Percentiles rank a stretch among this genome's conserved stretches.
Conservation (phyloP, 2,797 vertebrate genomes). For the Cirrhinus molitorella region DNA sequence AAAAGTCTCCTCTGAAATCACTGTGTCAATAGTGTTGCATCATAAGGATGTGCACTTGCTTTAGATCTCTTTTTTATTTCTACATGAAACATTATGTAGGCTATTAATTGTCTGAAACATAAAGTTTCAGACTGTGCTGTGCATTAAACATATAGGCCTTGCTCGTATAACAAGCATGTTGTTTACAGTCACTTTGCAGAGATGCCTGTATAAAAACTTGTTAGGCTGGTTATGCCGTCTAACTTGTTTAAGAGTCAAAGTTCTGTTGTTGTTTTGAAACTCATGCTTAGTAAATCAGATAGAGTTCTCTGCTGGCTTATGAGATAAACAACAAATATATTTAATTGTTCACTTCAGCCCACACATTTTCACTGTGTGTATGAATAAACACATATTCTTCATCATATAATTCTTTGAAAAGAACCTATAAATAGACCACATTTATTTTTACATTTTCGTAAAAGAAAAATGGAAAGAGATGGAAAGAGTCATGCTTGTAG, state of each 20-base stretch:
- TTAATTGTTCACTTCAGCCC: not conserved
- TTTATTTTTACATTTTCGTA: not conserved
- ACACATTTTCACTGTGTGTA: not conserved
- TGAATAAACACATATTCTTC: not conserved
- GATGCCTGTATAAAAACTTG: not conserved
- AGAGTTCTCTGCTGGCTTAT: not conserved
- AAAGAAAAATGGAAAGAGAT: no score
- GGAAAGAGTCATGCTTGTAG: not conserved
- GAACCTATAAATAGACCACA: not conserved
- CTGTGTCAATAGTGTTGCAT: slow-evolving; percentile 4
- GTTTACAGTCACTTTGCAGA: not conserved
- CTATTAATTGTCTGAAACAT: not conserved
- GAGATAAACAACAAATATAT: not conserved
- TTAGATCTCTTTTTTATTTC: not conserved
- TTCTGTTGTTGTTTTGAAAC: not conserved
- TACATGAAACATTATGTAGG: not conserved
- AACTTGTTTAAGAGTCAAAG: not conserved
- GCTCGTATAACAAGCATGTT: not conserved
- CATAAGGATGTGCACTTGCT: not conserved
- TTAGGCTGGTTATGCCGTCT: not conserved
- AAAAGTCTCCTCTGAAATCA: not conserved
- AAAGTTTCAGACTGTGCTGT: not conserved
- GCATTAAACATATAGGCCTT: not conserved
- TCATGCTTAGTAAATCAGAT: not conserved
- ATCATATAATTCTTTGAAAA: not conserved